A percentile compares a stretch with the other conserved stretches of the same genome.
Conservation (phyloP, 2,888 invertebrate genomes). For the Brenthis hecate region DNA sequence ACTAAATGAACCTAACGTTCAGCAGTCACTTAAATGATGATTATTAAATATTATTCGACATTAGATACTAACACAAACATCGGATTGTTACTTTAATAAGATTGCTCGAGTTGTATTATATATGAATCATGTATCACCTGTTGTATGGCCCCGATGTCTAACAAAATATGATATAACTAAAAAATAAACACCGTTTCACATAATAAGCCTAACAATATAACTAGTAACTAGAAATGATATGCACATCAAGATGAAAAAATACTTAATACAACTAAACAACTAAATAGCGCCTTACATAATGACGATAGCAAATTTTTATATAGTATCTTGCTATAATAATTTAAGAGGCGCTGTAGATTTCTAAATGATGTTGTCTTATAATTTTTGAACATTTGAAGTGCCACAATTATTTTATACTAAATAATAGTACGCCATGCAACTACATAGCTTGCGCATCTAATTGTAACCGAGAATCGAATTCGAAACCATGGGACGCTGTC, state of each 20-base stretch:
- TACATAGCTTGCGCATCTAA: too few relatives aligned
- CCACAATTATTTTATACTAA: neutral
- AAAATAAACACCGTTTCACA: conserved; percentile 24
- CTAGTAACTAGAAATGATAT: conserved; percentile 34
- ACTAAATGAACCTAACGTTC: conserved; percentile 5
- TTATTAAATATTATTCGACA: conserved; percentile 13
- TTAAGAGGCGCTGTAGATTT: conserved; percentile 9
- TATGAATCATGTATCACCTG: conserved; percentile 51
- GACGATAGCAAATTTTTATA: conserved; percentile 9
- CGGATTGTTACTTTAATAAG: neutral
- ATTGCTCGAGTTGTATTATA: conserved; percentile 4
- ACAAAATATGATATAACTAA: conserved; percentile 48
- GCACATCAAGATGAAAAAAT: conserved; percentile 22
- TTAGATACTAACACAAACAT: conserved; percentile 4
- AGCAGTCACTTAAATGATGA: neutral
- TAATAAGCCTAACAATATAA: conserved; percentile 27
- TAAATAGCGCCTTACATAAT: conserved; percentile 14
- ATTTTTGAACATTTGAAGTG: neutral
- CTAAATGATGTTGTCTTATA: neutral
- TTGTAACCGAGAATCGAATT: too few relatives aligned
- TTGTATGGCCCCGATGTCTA: conserved; percentile 61
- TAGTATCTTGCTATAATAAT: conserved; percentile 14
- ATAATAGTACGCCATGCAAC: too few relatives aligned
- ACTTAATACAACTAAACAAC: neutral
- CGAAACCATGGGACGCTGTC: too few relatives aligned